Evolutionary conservation across 2,888 invertebrate genomes (phyloP), one percentile per base, ranked within the genome.

Genomic region (Hemaris fuciformis): DNA sequence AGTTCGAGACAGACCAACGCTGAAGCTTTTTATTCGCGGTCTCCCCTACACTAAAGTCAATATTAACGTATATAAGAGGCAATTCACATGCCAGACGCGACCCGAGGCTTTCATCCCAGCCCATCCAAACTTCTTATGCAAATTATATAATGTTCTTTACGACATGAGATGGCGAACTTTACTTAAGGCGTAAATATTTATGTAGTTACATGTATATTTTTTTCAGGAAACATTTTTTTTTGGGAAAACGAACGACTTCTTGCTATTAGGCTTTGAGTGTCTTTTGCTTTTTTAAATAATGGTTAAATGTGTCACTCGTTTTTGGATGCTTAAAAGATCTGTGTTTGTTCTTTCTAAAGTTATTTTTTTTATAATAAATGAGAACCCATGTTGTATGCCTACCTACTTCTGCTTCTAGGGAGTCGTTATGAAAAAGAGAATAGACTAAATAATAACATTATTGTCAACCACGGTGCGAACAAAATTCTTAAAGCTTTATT

Each of bases 81-180:
- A 83, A 90, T 90, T 90, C 88, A 84, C 84, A 91, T 89, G 89
- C 91, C 87, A 84, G 84, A 80, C 86, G 88, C 83, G 85, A 80
- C 84, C 77, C 80, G 65, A 79, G 79, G 89, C 90, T 90, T 88
- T 91, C 88, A 89, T 83, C 86, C 85, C 76, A 80, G 84, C 84
- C 87, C 89, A 89, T 90, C 89, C 85, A 82, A 89, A 90, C 87
- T 89, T 90, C 89, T 90, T 91, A 91, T 90, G 91, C 88, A 90
- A 89, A 91, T 91, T 88, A 85, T 83, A 83, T 88, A 87, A 89
- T 88, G 88, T 88, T 85, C 85, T 89, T 88, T 88, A 89, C 81
- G 89, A 89, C 87, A 88, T 85, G 84, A 87, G 85, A 91, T 87
- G 89, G 87, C 84, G 80, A 85, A 89, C 83, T 89, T 87, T 85